These are phyloP conservation scores for Eleutherodactylus coqui DNA, from an alignment of 2,797 vertebrate genomes.

Conservation along the genomic window DNA sequence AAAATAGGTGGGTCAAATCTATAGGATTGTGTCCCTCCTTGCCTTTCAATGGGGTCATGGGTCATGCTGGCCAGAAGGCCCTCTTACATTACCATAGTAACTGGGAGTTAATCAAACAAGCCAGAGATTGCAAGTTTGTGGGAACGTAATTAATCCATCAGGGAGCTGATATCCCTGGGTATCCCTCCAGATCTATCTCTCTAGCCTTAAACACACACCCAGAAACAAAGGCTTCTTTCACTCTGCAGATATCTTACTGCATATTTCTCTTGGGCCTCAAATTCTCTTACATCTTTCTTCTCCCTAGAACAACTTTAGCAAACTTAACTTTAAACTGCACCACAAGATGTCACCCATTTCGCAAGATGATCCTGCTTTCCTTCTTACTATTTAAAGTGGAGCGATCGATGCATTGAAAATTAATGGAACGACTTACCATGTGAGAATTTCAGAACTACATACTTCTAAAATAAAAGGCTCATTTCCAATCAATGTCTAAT, in stretches of 20 bases:
- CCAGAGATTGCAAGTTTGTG: constrained; percentile 83
- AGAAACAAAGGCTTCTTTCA: constrained; percentile 75
- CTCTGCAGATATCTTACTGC: constrained; percentile 50
- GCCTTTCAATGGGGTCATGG: constrained; percentile 81
- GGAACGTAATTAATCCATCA: constrained; percentile 79
- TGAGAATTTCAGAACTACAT: background rate
- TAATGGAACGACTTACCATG: background rate
- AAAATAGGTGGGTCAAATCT: constrained; percentile 57
- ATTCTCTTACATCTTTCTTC: constrained; percentile 56
- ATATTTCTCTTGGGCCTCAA: constrained; percentile 60
- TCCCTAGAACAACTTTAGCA: constrained; percentile 36
- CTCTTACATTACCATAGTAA: constrained; percentile 83
- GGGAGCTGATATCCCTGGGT: constrained; percentile 67
- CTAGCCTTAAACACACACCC: constrained; percentile 75
- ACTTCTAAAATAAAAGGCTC: background rate
- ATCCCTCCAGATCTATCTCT: constrained; percentile 74
- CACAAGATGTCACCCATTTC: constrained; percentile 26
- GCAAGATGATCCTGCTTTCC: background rate
- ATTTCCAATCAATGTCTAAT: background rate
- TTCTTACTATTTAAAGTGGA: constrained; percentile 1
- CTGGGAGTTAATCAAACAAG: constrained; percentile 91
- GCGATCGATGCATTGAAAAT: background rate
- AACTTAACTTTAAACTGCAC: constrained; percentile 16
- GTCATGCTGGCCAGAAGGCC: constrained; percentile 86
- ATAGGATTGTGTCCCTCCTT: constrained; percentile 68